Conservation (phyloP, 2,113 vertebrate genomes). For the Passer domesticus region DNA sequence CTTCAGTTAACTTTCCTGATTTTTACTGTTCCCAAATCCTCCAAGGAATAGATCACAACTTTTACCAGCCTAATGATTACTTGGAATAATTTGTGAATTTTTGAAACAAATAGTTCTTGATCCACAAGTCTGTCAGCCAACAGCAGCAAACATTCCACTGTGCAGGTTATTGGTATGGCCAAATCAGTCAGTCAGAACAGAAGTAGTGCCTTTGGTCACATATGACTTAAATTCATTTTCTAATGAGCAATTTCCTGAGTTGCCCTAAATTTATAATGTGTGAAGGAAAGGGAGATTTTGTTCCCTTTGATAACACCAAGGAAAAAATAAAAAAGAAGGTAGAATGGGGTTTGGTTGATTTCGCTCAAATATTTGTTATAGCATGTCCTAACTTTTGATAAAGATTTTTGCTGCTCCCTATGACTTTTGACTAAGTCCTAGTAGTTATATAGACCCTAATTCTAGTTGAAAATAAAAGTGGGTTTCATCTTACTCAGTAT, state of each 20-base stretch:
- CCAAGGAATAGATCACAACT: neutral
- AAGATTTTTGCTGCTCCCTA: neutral
- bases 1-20: neutral
- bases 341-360: conserved; percentile 6
- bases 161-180: neutral
- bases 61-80: neutral
- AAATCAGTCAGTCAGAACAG: neutral
- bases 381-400: neutral
- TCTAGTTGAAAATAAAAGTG: conserved; percentile 31
- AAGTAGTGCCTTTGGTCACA: conserved; percentile 7
- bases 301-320: conserved; percentile 10
- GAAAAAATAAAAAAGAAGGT: neutral
- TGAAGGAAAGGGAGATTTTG: neutral
- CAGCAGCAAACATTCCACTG: neutral
- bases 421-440: neutral
- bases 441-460: neutral
- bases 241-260: conserved; percentile 49
- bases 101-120: neutral
- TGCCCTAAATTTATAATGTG: conserved; percentile 25
- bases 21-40: neutral
- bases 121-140: neutral
- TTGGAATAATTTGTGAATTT: neutral
- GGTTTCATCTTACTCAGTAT: neutral
- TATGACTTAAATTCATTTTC: conserved; percentile 45
- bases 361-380: neutral